Evolutionary conservation across 2,113 vertebrate species (phyloP), one percentile per base, ranked within the genome.

Genomic region (Dunckerocampus dactyliophorus): DNA sequence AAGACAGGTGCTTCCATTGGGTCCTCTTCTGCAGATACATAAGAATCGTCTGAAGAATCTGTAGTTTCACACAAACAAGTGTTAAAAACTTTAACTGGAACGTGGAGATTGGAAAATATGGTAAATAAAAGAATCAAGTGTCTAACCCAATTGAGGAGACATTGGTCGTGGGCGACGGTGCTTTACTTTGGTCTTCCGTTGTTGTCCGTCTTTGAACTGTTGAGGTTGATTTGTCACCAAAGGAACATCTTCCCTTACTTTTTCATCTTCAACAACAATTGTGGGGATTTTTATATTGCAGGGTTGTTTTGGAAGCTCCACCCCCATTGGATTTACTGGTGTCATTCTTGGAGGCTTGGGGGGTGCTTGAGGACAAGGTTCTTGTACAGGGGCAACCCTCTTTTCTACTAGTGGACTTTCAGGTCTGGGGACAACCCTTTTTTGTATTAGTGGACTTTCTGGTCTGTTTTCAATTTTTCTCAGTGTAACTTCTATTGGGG

Each of bases 1-100:
- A 98, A 98, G 61, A 95, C n/a, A 0, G 97, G 97, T 1, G 92
- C 92, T 82, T 98, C 97, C 85, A 95, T 82, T 1, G 95, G 95
- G 47, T 99, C 97, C 75, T 99, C 97, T 68, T 88, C 97, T 19
- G 95, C 96, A 13, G 97, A 99, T 64, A 98, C 92, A 0, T 98
- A 99, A 19, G 96, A 99, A 77, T 98, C 97, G 0, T 98, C 97
- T 0, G 97, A 99, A 31, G 97, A 99, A 85, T 98, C 96, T 98
- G 88, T 48, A 71, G 58, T 72, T 64, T 47, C 8, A 72, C 48
- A 76, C 52, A 74, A 31, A 7, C 1, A 47, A 53, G 45, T 54
- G 17, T 48, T 34, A 6, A n/a, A 24, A n/a, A 13, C 22, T 47
- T 34, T 6, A 3, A 46, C 2, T 37, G 11, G 9, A 54, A 47